These are phyloP conservation scores for Verasper variegatus DNA, from an alignment of 2,113 vertebrate species.

Conservation along the genomic window DNA sequence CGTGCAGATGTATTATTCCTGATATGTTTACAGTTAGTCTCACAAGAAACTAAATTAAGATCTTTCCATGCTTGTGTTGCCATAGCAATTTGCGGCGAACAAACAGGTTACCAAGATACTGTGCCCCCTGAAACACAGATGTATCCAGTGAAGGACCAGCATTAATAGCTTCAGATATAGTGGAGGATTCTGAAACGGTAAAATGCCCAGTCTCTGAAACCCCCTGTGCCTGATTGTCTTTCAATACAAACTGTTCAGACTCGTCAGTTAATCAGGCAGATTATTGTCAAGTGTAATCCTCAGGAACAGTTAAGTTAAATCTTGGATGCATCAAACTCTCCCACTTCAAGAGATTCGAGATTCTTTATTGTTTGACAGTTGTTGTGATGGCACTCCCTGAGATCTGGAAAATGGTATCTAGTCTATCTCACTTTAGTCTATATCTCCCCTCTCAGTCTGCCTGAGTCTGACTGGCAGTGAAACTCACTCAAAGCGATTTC, in stretches of 20 bases:
- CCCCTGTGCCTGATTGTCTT: too few relatives aligned
- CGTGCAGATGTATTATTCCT: slow-evolving; percentile 18
- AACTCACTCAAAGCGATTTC: too few relatives aligned
- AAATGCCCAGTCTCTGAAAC: neutral
- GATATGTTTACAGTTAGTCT: slow-evolving; percentile 32
- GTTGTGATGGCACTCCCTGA: too few relatives aligned
- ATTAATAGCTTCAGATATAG: neutral
- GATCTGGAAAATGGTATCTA: too few relatives aligned
- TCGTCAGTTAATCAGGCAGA: neutral
- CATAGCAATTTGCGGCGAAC: slow-evolving; percentile 59
- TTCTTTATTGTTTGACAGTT: too few relatives aligned
- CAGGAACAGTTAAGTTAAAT: neutral
- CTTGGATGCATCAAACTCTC: neutral
- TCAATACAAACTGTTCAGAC: neutral
- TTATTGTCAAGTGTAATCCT: neutral
- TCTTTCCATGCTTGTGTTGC: slow-evolving; percentile 49
- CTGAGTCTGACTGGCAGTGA: too few relatives aligned
- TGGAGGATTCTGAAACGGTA: neutral
- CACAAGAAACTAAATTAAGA: slow-evolving; percentile 52
- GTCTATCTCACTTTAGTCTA: too few relatives aligned
- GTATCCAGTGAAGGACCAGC: neutral
- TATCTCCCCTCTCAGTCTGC: too few relatives aligned
- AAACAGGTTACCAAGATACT: slow-evolving; percentile 30
- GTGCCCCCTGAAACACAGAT: slow-evolving; percentile 8
- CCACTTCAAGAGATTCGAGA: too few relatives aligned